Base-by-base conservation (phyloP, 2,888 invertebrate species). In the Drosophila helvetica region DNA sequence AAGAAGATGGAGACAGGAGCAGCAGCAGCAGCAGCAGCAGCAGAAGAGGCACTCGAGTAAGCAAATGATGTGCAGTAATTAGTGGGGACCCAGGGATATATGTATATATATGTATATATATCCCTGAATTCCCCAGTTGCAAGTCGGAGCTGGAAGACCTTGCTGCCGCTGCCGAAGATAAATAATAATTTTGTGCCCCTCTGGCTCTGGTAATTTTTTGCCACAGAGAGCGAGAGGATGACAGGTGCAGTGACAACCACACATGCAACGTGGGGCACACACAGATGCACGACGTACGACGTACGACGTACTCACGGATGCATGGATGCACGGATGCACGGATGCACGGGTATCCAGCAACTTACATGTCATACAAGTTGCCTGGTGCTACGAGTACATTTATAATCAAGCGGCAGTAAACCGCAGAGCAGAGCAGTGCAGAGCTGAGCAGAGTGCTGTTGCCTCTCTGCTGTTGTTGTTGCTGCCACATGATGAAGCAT, bases 1-100 rank as follows among this genome's bases (percentile, higher is more conserved):
- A 45, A 51, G 52, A 48, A 60, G 59, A 43, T 22, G 52, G 12
- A 43, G 43, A 27, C 9, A 30, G 33, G 60, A 69, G 69, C 1
- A 8, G 47, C 22, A 33, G 48, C 22, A 68, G 61, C 18, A 55
- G 66, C 77, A 66, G 65, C 58, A 62, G 55, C 58, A 64, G 66
- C 70, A 74, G 43, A 53, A 71, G 71, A 74, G 76, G 71, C 88
- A 78, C 86, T 86, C 72, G 87, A 76, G 87, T 88, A 86, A 88
- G 85, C 85, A 86, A 86, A 86, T 86, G 85, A 86, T 88, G 88
- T 88, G 89, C 87, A 85, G 89, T 86, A 86, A 86, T 86, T 86
- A 86, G 89, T 88, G 79, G 72, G 53, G 68, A 63, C 70, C 54
- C 64, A 50, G 12, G 65, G 61, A 61, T 55, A 64, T 17, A 47